phyloP scores from a whole-genome alignment of 2,888 invertebrate genomes.

The Schizaphis graminum region DNA sequence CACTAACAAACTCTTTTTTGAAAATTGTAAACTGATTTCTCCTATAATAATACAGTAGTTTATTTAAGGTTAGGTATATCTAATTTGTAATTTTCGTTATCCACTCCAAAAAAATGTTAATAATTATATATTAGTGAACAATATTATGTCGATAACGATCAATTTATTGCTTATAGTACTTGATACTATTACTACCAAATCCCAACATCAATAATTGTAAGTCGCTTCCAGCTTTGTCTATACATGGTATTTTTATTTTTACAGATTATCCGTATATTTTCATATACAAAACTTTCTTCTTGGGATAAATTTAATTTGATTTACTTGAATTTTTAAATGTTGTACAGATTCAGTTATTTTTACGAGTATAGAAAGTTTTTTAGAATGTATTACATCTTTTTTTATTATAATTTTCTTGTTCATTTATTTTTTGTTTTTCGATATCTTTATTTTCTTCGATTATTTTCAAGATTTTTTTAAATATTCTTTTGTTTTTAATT shows the following conservation, averaged over 20 bases:
- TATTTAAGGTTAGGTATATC: neutral
- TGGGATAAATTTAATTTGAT: neutral
- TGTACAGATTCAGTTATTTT: too few relatives aligned
- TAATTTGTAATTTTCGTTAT: constrained; percentile 19
- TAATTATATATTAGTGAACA: neutral
- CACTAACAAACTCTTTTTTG: neutral
- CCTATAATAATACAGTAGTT: constrained; percentile 1
- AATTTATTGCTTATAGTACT: too few relatives aligned
- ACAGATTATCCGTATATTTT: neutral
- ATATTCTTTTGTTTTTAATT: too few relatives aligned
- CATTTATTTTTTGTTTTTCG: too few relatives aligned
- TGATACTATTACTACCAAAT: neutral
- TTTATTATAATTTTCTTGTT: too few relatives aligned
- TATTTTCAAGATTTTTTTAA: too few relatives aligned
- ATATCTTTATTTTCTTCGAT: too few relatives aligned
- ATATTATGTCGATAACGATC: too few relatives aligned
- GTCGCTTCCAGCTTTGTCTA: neutral
- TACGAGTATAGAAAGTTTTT: too few relatives aligned
- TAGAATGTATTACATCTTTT: too few relatives aligned
- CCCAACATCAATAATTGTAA: neutral
- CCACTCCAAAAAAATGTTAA: neutral
- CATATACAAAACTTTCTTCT: neutral
- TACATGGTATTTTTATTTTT: neutral
- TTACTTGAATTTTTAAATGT: too few relatives aligned
- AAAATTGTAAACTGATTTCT: constrained; percentile 1